Base-by-base conservation (phyloP, 2,888 invertebrate genomes). In the Watsonalla cultraria region DNA sequence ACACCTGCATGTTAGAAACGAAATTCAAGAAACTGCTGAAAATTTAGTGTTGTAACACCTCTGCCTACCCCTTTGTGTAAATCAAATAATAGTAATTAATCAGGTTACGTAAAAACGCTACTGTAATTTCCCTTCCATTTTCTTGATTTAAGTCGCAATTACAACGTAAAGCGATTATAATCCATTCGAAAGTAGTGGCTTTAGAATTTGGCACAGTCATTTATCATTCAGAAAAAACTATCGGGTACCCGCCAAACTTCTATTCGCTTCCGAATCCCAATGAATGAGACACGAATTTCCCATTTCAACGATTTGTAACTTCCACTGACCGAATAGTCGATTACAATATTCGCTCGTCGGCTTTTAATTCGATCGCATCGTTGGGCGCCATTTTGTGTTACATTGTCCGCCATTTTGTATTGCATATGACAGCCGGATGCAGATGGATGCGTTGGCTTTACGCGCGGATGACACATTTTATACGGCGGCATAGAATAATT, bases 391-490 rank as follows among this genome's bases (percentile, higher is more conserved):
- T 71, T 67, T 66, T 64, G 56, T 46, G 58, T 47, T 53, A 47
- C 47, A 60, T 52, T 46, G 57, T 55, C 50, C 8, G 51, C 59
- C 63, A 64, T 66, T 57, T 60, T 61, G 53, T 37, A 37, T 14
- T 52, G 53, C 55, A 47, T 51, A 47, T 63, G 68, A 63, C 68
- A 69, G 55, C 54, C 51, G 55, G 57, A 46, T 48, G 52, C 61
- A 61, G 58, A 62, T 56, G 65, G 63, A 64, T 70, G 66, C 64
- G 53, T 70, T 65, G 33, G 53, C 53, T 68, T 60, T 50, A 58
- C 60, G 51, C 51, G 52, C 50, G 58, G 59, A 58, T 60, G 64
- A 52, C 59, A 57, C 46, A 61, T 59, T 55, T 54, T 58, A 54
- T 52, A 46, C 52, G 48, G 48, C 48, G 8, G 5, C 37, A 8